These are phyloP conservation scores for Anoplopoma fimbria DNA, from an alignment of 2,113 vertebrate genomes.

Conservation along the genomic window DNA sequence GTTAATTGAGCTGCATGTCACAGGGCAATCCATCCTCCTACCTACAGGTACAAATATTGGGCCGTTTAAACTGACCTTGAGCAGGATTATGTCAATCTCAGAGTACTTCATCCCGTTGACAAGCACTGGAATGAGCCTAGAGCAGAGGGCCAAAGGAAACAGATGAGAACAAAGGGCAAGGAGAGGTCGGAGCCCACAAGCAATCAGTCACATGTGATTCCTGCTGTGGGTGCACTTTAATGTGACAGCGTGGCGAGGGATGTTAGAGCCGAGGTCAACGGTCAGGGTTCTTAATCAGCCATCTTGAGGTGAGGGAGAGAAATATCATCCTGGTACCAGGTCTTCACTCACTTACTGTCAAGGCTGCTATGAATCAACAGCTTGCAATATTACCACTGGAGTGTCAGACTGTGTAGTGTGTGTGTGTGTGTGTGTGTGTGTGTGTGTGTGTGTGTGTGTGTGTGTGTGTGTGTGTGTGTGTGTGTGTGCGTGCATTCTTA, in stretches of 20 bases:
- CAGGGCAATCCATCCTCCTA: constrained; percentile 2
- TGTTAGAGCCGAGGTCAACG: constrained; percentile 60
- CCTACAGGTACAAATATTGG: constrained; percentile 24
- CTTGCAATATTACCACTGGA: constrained; percentile 24
- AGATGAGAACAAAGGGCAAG: constrained; percentile 58
- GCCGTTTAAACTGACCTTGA: constrained; percentile 89
- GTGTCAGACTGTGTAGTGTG: constrained; percentile 22
- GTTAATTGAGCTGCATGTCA: constrained; percentile 10
- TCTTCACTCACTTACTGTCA: constrained; percentile 25
- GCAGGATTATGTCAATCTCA: constrained; percentile 97
- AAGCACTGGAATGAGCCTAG: constrained; percentile 94
- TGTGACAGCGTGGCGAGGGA: constrained; percentile 58
- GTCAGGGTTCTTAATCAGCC: constrained; percentile 64
- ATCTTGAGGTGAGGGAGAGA: constrained; percentile 16
- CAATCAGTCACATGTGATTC: constrained; percentile 56
- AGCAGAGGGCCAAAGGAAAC: constrained; percentile 46
- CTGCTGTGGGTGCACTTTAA: constrained; percentile 39
- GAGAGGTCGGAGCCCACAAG: constrained; percentile 20
- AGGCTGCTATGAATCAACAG: constrained; percentile 63
- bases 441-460: constrained; percentile 23
- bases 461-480: constrained; percentile 31
- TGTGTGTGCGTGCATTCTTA: constrained; percentile 52
- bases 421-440: constrained; percentile 21
- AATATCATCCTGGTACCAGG: constrained; percentile 48
- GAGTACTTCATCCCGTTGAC: constrained; percentile 99